These are phyloP conservation scores for Stigmatopora nigra DNA, from an alignment of 2,113 vertebrate genomes.

Conservation along the genomic window DNA sequence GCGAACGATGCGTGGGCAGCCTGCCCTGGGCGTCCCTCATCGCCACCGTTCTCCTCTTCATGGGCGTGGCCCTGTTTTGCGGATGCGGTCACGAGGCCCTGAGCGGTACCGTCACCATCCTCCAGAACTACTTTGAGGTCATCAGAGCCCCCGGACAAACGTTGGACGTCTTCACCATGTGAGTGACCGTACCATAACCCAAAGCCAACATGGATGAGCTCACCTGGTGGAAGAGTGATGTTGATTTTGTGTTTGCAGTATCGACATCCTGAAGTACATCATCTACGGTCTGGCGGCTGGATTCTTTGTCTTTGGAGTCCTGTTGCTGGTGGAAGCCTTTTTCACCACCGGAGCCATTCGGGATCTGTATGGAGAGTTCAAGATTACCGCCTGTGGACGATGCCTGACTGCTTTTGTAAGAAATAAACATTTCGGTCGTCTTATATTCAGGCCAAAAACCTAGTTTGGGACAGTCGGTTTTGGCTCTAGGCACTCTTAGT, in stretches of 20 bases:
- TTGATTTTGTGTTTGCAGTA: slow-evolving; percentile 67
- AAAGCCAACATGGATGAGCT: neutral
- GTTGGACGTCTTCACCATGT: slow-evolving; percentile 60
- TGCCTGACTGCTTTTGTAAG: slow-evolving; percentile 93
- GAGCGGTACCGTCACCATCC: slow-evolving; percentile 90
- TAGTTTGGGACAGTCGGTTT: too few species aligned
- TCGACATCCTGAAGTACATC: slow-evolving; percentile 97
- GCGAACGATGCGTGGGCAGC: slow-evolving; percentile 93
- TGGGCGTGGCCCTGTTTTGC: slow-evolving; percentile 93
- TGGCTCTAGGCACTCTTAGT: too few species aligned
- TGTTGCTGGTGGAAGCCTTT: slow-evolving; percentile 98
- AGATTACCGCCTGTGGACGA: slow-evolving; percentile 91
- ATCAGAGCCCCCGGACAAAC: slow-evolving; percentile 48
- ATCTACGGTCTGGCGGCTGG: slow-evolving; percentile 94
- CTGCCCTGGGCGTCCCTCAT: slow-evolving; percentile 95
- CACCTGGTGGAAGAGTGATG: neutral
- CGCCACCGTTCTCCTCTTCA: slow-evolving; percentile 92
- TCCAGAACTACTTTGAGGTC: slow-evolving; percentile 85
- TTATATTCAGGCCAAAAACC: too few species aligned
- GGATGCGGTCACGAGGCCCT: slow-evolving; percentile 96
- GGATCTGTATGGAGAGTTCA: slow-evolving; percentile 95
- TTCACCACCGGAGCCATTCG: slow-evolving; percentile 95
- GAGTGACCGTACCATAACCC: slow-evolving; percentile 25
- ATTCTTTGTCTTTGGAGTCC: slow-evolving; percentile 95
- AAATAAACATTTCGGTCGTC: neutral